Evolutionary conservation across 2,797 vertebrate genomes (phyloP).

Genomic region (Chromobotia macracanthus): DNA sequence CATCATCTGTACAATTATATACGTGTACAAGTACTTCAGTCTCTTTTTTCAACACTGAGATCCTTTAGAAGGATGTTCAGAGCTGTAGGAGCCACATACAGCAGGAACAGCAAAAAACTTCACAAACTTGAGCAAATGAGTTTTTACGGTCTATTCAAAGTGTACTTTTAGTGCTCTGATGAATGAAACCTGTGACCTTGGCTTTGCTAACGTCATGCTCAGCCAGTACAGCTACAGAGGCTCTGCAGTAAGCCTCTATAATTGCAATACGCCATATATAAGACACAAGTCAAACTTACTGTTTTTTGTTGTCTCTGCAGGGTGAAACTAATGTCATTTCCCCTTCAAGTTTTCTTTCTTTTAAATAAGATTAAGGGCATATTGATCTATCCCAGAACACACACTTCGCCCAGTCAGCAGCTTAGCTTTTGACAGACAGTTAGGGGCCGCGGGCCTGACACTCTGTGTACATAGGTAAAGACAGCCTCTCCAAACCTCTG

Average conservation of each 20-base stretch:
- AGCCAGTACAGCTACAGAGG: neutral
- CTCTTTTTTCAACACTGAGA: no score
- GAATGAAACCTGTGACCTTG: no score
- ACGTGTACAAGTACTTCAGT: no score
- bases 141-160: no score
- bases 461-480: conserved; percentile 41
- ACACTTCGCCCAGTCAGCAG: conserved; percentile 33
- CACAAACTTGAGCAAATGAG: neutral
- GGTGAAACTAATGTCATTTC: conserved; percentile 16
- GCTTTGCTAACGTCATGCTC: no score
- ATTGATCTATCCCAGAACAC: conserved; percentile 24
- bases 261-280: conserved; percentile 20
- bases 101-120: neutral
- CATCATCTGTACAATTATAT: no score
- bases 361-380: conserved; percentile 48
- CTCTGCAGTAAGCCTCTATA: conserved; percentile 17
- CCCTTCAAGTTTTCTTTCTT: conserved; percentile 45
- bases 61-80: no score
- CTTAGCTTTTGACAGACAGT: conserved; percentile 48
- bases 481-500: conserved; percentile 22
- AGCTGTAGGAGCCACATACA: no score
- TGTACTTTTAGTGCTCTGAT: no score
- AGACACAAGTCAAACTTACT: conserved; percentile 48
- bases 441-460: conserved; percentile 36
- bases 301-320: conserved; percentile 12